A percentile compares a stretch with the other conserved stretches of the same genome.
Conservation (phyloP, 2,888 invertebrate genomes). For the Mylabris sibirica region DNA sequence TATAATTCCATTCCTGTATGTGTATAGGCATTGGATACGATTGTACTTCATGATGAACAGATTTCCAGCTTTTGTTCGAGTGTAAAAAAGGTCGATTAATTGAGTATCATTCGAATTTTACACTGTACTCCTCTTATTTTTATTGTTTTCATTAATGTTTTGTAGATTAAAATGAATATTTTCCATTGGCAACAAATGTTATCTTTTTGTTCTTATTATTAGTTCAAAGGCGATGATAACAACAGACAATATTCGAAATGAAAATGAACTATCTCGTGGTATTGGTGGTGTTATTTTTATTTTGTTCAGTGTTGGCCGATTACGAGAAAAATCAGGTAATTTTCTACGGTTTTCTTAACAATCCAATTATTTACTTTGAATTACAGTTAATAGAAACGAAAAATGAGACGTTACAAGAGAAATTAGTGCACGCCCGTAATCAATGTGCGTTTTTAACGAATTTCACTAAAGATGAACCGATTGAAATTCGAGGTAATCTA, state of each 20-base stretch:
- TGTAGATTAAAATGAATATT: conserved; percentile 1
- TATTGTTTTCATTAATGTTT: neutral
- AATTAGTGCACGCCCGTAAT: neutral
- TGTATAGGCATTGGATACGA: neutral
- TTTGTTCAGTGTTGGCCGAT: neutral
- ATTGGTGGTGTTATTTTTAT: neutral
- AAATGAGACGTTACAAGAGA: neutral
- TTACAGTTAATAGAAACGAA: neutral
- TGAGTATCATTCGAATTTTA: neutral
- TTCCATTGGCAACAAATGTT: neutral
- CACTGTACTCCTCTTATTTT: neutral
- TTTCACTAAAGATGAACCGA: neutral
- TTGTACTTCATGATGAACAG: neutral
- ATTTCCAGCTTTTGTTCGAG: neutral
- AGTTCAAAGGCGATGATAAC: neutral
- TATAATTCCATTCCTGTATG: conserved; percentile 51
- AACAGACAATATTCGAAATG: neutral
- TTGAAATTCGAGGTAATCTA: neutral
- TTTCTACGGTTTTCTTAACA: neutral
- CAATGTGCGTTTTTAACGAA: neutral
- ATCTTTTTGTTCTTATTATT: neutral
- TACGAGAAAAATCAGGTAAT: neutral
- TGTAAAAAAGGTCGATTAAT: neutral
- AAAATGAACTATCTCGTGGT: neutral
- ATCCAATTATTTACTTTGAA: no score